Evolutionary conservation across 1,140 invertebrate species (phyloP).

Genomic region (Drosophila murphyi): DNA sequence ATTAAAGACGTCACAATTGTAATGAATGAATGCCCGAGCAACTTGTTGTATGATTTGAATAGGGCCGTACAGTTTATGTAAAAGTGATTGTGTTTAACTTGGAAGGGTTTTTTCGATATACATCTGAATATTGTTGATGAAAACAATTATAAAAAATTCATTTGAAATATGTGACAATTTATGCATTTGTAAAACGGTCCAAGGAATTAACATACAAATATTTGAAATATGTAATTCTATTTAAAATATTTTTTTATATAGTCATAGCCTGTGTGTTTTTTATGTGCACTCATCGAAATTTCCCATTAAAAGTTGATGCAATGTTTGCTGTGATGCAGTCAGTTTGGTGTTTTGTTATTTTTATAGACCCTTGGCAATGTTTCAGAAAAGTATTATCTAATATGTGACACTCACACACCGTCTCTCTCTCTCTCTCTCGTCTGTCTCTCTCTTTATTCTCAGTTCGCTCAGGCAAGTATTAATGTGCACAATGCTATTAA

Average conservation of each 20-base stretch:
- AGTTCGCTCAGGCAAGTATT: neutral
- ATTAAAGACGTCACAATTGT: neutral
- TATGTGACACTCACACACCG: conserved; percentile 18
- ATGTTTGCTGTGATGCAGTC: neutral
- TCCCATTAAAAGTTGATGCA: conserved; percentile 8
- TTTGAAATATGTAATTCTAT: neutral
- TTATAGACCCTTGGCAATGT: conserved; percentile 44
- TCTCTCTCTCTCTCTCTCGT: neutral
- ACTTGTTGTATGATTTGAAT: neutral
- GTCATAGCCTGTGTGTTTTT: neutral
- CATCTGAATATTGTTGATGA: no score
- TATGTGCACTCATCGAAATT: neutral
- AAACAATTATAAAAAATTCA: no score
- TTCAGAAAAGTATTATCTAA: conserved; percentile 46
- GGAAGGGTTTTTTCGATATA: no score
- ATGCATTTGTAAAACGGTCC: no score
- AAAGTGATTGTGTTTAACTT: no score
- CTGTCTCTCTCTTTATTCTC: neutral
- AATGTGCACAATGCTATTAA: conserved; percentile 7
- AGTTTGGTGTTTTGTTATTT: conserved; percentile 8
- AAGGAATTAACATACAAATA: no score
- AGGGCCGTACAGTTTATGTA: no score
- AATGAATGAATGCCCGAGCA: conserved; percentile 1
- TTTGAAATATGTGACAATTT: no score
- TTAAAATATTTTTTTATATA: neutral